Base-by-base conservation (phyloP, 2,113 vertebrate genomes). In the Aegithalos caudatus region DNA sequence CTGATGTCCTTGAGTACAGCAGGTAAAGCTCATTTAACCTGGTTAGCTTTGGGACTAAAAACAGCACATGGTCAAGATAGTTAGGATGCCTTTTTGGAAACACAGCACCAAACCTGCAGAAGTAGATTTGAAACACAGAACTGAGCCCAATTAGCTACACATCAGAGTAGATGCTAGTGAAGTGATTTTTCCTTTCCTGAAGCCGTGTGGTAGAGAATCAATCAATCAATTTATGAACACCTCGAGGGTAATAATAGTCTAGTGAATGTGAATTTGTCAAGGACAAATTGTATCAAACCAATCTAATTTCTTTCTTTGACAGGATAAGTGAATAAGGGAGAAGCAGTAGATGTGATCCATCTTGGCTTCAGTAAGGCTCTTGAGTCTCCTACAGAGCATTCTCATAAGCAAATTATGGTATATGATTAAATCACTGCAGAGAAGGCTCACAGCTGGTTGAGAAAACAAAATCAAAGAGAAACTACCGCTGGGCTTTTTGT, bases 251-350 rank as follows among this genome's bases (percentile, higher is more conserved):
- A 95, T 96, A 94, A 95, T 66, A 90, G 95, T 44, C 94, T 91
- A 89, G 91, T 76, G 94, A 95, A 96, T 92, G 89, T 3, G 81
- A 94, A 97, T 96, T 96, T 95, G 89, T 96, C 94, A 95, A 91
- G 94, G 94, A 95, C 94, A 96, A 96, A 97, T 97, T 95, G 89
- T 94, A 95, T 97, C 96, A 96, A 92, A 84, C 72, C 91, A 95
- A 95, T 95, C 91, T 95, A 95, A 96, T 96, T 96, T 89, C 92
- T 96, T 92, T 64, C 81, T 97, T 95, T 94, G 95, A 96, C 95
- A 94, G 91, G 61, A 56, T 95, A 97, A 97, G 86, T 92, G 96
- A 94, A 95, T 97, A 96, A 96, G 70, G 57, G 60, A 40, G 53
- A 94, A 95, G 86, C 61, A 87, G 81, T 84, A 94, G 94, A 95